Evolutionary conservation across 2,797 vertebrate species (phyloP).

Genomic region (Salmo trutta): DNA sequence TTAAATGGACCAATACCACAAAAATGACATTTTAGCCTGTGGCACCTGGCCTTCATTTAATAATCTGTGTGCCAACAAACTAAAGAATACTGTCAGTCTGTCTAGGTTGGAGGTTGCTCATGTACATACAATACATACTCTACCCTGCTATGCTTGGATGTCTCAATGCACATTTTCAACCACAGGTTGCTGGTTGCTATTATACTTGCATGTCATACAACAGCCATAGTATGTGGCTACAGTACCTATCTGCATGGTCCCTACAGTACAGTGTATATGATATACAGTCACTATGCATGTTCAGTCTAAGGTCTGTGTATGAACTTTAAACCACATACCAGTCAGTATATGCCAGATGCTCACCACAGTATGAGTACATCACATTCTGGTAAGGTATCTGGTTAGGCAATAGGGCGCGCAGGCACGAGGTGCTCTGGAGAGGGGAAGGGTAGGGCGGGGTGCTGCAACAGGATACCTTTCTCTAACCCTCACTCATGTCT

Average conservation of each 20-base stretch:
- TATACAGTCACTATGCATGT: conserved; percentile 32
- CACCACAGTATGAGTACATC: conserved; percentile 25
- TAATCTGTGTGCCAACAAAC: conserved; percentile 12
- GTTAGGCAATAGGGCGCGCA: conserved; percentile 44
- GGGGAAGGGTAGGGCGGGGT: conserved; percentile 10
- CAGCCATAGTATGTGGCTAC: not conserved
- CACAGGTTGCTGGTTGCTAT: conserved; percentile 6
- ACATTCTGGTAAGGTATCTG: conserved; percentile 28
- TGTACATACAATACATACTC: conserved; percentile 1
- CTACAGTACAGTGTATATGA: conserved; percentile 21
- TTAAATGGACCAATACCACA: too few relatives aligned
- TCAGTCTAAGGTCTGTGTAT: conserved; percentile 25
- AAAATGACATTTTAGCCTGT: too few relatives aligned
- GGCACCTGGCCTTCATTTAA: too few relatives aligned
- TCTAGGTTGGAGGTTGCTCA: conserved; percentile 16
- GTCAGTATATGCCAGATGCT: conserved; percentile 4
- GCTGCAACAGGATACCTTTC: conserved; percentile 52
- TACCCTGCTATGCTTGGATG: conserved; percentile 18
- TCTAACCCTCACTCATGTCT: conserved; percentile 44
- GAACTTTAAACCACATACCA: conserved; percentile 13
- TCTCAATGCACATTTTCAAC: conserved; percentile 24
- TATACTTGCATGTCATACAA: conserved; percentile 19
- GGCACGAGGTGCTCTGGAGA: conserved; percentile 43
- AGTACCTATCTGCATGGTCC: conserved; percentile 28
- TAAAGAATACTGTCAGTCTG: not conserved